Conservation (phyloP, 2,888 invertebrate genomes). For the Dicroscelio sp. region DNA sequence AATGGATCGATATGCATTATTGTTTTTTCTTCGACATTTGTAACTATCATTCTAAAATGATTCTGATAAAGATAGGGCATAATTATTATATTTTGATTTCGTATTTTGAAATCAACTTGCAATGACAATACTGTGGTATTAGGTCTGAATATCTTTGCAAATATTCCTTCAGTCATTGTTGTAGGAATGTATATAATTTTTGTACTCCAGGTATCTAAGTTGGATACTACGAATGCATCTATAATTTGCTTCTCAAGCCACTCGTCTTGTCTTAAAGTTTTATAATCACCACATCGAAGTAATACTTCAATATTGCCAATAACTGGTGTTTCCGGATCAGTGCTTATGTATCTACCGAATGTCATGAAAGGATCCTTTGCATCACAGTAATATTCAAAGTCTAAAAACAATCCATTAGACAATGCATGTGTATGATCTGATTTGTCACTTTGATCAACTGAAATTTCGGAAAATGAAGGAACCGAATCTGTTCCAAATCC, state of each 20-base stretch:
- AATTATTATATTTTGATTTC: neutral
- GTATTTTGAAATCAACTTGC: neutral
- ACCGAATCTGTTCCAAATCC: neutral
- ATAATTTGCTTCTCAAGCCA: neutral
- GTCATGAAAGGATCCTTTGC: neutral
- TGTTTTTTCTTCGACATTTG: too few relatives aligned
- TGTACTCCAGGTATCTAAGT: neutral
- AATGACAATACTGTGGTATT: too few relatives aligned
- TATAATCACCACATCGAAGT: neutral
- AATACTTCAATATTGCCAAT: neutral
- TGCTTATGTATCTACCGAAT: neutral
- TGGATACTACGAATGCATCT: neutral
- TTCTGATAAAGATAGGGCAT: too few relatives aligned
- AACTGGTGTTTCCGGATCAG: neutral
- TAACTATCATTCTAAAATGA: too few relatives aligned
- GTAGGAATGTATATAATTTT: neutral
- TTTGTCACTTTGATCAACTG: slow-evolving; percentile 37
- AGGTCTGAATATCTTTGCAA: too few relatives aligned
- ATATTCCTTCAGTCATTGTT: too few relatives aligned
- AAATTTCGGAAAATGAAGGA: neutral
- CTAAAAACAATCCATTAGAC: slow-evolving; percentile 28
- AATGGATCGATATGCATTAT: neutral
- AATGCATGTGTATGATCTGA: slow-evolving; percentile 24
- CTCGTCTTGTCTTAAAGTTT: neutral
- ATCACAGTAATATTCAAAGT: slow-evolving; percentile 5